Evolutionary conservation across 2,113 vertebrate species (phyloP), one percentile per base, ranked within the genome.

Genomic region (Rhea americana): DNA sequence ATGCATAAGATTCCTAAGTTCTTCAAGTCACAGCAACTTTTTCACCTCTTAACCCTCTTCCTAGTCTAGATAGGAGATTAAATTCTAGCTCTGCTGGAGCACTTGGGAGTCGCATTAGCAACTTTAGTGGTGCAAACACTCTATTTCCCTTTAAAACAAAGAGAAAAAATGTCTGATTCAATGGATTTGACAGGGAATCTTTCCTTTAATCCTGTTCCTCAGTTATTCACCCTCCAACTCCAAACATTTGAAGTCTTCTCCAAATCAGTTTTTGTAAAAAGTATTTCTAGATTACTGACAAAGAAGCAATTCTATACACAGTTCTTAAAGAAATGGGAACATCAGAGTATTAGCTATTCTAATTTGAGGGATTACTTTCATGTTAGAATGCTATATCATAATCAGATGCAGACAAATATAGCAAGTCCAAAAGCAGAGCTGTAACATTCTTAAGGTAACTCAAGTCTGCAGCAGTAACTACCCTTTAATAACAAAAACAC

Each of bases 371-470:
- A 48, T 61, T 20, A 17, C 63, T 77, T 65, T 76, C 67, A 26
- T 22, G 21, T 72, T 47, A 28, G 2, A 86, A 73, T 70, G 51
- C 45, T 80, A 10, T 80, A 10, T 5, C 7, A 0, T 39, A 50
- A 82, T 45, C 28, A 61, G 72, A 62, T 41, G 48, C n/a, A 45
- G 32, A 68, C 28, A 58, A 62, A 70, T 41, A 82, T 37, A 85
- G 72, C 43, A 74, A n/a, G 58, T 45, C 56, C 63, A 66, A 50
- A 26, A 92, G 76, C 25, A 86, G 82, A 80, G 30, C 66, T 79
- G n/a, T 87, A 11, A 25, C 37, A 89, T 50, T 50, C 71, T 74
- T 61, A 5, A 7, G 84, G 6, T 63, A 65, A 39, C 24, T 13
- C 11, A 35, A 35, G 45, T 53, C 26, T 45, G 37, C 32, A 81